Evolutionary conservation across 2,797 vertebrate species (phyloP).

Genomic region (Helarctos malayanus): DNA sequence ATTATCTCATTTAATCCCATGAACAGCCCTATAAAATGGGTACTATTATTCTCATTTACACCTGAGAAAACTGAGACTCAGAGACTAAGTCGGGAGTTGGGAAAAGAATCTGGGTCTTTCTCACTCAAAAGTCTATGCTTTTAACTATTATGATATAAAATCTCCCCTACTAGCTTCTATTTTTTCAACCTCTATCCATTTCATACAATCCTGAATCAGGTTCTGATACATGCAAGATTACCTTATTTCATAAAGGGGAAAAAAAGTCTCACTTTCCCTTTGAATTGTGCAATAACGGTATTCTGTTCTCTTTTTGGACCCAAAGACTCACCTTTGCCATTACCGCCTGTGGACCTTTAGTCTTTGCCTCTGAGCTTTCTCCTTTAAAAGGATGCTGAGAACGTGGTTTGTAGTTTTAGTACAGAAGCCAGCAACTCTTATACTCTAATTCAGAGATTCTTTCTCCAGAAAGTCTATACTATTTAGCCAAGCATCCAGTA

Average conservation of each 20-base stretch:
- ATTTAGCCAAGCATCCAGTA: neutral
- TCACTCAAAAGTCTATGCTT: neutral
- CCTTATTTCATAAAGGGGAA: neutral
- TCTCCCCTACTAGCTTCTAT: neutral
- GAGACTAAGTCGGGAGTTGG: neutral
- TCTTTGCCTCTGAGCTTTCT: constrained; percentile 25
- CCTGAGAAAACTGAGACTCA: neutral
- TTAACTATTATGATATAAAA: constrained; percentile 5
- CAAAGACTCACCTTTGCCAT: constrained; percentile 17
- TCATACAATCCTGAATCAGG: neutral
- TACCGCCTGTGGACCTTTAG: neutral
- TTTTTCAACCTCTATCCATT: neutral
- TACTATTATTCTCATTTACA: neutral
- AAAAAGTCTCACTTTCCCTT: neutral
- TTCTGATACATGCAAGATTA: constrained; percentile 34
- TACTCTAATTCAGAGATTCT: constrained; percentile 39
- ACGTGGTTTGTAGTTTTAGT: neutral
- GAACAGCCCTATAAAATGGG: neutral
- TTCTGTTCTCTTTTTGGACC: constrained; percentile 8
- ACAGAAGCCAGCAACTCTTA: neutral
- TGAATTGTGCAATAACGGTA: neutral
- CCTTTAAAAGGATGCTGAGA: constrained; percentile 28
- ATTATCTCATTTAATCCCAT: constrained; percentile 1
- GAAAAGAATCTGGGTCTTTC: neutral
- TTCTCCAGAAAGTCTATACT: neutral